These are phyloP conservation scores for Brachymystax lenok DNA, from an alignment of 2,797 vertebrate species.

Conservation along the genomic window DNA sequence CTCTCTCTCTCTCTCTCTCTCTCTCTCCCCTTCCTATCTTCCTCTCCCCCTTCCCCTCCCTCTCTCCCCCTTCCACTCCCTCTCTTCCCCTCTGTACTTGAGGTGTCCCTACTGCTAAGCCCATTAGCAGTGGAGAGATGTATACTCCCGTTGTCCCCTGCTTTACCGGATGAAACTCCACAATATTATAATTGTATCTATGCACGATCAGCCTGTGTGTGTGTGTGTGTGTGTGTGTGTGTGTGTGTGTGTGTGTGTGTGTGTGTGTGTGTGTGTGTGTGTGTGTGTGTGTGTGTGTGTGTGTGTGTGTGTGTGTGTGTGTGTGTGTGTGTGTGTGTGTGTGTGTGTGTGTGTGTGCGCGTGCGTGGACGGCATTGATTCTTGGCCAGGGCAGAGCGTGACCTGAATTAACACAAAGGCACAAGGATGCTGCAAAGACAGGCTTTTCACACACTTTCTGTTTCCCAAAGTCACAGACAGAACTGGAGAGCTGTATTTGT, in stretches of 20 bases:
- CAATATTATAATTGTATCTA: constrained; percentile 45
- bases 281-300: too few species aligned
- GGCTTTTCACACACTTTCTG: not conserved
- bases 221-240: too few species aligned
- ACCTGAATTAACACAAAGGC: constrained; percentile 39
- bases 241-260: not conserved
- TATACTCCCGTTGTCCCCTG: constrained; percentile 9
- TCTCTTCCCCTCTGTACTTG: too few species aligned
- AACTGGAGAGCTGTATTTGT: not conserved
- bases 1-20: constrained; percentile 1
- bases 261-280: not conserved
- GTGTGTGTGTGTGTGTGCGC: too few species aligned
- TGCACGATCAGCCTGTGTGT: constrained; percentile 6
- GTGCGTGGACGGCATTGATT: constrained; percentile 35
- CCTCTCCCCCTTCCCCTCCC: too few species aligned
- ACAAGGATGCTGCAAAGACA: constrained; percentile 34
- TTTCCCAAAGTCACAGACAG: not conserved
- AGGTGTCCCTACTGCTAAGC: too few species aligned
- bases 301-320: too few species aligned
- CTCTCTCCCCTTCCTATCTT: not conserved
- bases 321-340: too few species aligned
- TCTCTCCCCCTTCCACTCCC: too few species aligned
- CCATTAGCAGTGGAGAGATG: too few species aligned
- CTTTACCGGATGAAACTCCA: constrained; percentile 42
- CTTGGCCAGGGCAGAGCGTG: constrained; percentile 25